phyloP scores from a whole-genome alignment of 2,113 vertebrate species.

The Procavia capensis region DNA sequence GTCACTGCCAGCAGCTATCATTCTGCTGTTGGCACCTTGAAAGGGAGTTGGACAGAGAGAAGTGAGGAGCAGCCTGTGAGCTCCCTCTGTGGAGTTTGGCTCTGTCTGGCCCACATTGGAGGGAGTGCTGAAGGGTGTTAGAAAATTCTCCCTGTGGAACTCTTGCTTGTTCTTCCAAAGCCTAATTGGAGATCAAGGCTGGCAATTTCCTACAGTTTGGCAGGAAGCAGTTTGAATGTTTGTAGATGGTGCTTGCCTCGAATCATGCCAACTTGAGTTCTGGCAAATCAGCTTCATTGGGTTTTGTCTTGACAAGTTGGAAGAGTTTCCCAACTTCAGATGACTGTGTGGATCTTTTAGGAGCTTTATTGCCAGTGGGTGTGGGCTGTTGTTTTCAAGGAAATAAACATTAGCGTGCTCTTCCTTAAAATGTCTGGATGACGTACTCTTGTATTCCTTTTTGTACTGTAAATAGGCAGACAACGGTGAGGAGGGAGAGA shows the following conservation, averaged over 20 bases:
- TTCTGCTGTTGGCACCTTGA: background rate
- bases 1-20: background rate
- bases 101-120: rapidly evolving
- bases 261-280: background rate
- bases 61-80: slow-evolving; percentile 38
- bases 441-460: background rate
- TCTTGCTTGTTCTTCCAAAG: background rate
- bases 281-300: background rate
- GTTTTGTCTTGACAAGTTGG: slow-evolving; percentile 34
- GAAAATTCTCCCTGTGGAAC: background rate
- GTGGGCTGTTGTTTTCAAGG: slow-evolving; percentile 15
- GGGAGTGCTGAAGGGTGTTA: background rate
- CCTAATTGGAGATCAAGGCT: slow-evolving; percentile 26
- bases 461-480: background rate
- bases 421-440: background rate
- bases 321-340: slow-evolving; percentile 44
- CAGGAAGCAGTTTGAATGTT: slow-evolving; percentile 13
- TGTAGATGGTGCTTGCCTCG: background rate
- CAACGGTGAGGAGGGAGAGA: background rate
- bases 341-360: background rate
- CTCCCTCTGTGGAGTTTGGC: slow-evolving; percentile 31
- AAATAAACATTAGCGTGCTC: background rate
- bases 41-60: background rate
- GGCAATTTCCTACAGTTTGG: slow-evolving; percentile 31
- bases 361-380: slow-evolving; percentile 42